Conservation (phyloP, 2,797 vertebrate genomes). For the Uromys caudimaculatus region DNA sequence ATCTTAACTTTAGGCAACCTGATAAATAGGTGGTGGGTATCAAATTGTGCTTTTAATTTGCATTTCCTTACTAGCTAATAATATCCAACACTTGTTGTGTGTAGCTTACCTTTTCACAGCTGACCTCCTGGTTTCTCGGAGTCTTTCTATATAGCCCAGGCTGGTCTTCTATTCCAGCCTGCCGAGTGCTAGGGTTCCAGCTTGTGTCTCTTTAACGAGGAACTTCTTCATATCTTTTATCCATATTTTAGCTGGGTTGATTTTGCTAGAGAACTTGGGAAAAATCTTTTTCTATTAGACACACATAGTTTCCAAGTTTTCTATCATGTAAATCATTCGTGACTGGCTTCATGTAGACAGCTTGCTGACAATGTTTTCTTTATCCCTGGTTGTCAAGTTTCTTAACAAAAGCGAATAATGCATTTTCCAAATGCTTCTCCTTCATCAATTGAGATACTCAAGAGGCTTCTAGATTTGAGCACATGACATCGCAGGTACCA, state of each 20-base stretch:
- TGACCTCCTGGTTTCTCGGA: neutral
- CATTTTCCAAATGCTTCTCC: neutral
- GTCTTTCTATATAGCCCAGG: neutral
- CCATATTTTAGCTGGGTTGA: neutral
- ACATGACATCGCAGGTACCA: neutral
- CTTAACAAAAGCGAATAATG: neutral
- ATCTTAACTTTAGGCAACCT: conserved; percentile 7
- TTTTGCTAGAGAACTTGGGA: neutral
- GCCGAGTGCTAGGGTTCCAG: neutral
- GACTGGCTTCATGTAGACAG: neutral
- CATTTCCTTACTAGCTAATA: neutral
- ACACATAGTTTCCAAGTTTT: neutral
- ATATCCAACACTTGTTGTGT: neutral
- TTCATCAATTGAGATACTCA: too few species aligned
- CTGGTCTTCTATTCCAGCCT: neutral
- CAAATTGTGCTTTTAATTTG: neutral
- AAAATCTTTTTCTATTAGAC: neutral
- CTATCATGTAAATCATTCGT: neutral
- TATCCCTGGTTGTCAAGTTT: neutral
- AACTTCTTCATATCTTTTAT: neutral
- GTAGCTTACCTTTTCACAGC: neutral
- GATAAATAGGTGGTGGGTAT: neutral
- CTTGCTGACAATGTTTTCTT: neutral
- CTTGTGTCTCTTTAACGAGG: neutral
- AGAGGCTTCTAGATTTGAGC: neutral